Conservation (phyloP, 2,797 vertebrate genomes). For the Takifugu ocellatus region DNA sequence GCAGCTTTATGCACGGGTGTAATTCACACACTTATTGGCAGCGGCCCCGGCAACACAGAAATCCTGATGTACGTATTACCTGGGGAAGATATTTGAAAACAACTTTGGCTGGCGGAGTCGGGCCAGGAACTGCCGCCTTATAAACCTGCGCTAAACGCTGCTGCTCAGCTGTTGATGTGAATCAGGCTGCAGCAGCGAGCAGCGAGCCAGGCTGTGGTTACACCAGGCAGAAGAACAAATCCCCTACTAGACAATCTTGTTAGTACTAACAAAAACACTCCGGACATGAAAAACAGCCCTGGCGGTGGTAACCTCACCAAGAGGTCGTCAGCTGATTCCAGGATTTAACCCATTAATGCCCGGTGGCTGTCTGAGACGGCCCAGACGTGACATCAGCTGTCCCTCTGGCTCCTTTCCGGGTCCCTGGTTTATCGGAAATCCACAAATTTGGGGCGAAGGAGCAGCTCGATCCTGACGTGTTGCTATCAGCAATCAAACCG, state of each 20-base stretch:
- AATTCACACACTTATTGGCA: conserved; percentile 74
- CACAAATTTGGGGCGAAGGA: conserved; percentile 41
- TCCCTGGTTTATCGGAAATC: conserved; percentile 21
- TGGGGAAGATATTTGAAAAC: conserved; percentile 59
- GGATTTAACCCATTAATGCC: conserved; percentile 48
- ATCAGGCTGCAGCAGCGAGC: conserved; percentile 55
- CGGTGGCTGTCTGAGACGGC: conserved; percentile 35
- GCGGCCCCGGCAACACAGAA: conserved; percentile 60
- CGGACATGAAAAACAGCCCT: conserved; percentile 57
- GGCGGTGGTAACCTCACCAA: conserved; percentile 56
- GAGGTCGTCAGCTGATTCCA: conserved; percentile 48
- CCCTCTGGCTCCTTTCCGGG: conserved; percentile 15
- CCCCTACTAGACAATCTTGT: conserved; percentile 67
- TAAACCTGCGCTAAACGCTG: conserved; percentile 57
- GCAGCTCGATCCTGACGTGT: conserved; percentile 23
- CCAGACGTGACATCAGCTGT: conserved; percentile 8
- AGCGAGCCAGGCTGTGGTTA: conserved; percentile 50
- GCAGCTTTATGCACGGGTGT: conserved; percentile 69
- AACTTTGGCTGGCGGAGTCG: conserved; percentile 65
- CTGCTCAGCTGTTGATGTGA: conserved; percentile 56
- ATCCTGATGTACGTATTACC: conserved; percentile 60
- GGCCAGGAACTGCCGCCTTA: conserved; percentile 52
- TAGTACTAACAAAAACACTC: conserved; percentile 59
- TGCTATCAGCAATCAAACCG: no score
- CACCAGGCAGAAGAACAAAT: conserved; percentile 56